phyloP scores from a whole-genome alignment of 2,113 vertebrate species.

The Amphilophus citrinellus region DNA sequence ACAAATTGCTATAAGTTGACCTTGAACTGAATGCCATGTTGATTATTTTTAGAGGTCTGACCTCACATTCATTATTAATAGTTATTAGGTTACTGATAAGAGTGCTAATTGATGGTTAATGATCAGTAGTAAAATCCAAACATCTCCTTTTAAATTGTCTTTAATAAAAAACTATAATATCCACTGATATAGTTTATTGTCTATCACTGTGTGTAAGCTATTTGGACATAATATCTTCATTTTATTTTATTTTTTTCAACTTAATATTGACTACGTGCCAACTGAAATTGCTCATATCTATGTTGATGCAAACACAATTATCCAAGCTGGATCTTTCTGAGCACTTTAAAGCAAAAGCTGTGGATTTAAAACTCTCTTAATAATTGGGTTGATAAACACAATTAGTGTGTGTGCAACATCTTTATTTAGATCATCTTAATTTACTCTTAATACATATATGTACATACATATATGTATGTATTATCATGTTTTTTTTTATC shows the following conservation, averaged over 20 bases:
- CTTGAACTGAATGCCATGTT: neutral
- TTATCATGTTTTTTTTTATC: accelerated
- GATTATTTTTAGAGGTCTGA: constrained; percentile 7
- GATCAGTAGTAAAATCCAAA: neutral
- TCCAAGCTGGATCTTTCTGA: neutral
- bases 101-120: neutral
- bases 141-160: neutral
- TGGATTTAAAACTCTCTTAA: too few relatives aligned
- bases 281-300: neutral
- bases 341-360: neutral
- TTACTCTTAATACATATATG: neutral
- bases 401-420: too few relatives aligned
- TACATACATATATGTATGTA: neutral
- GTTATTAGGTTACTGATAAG: neutral
- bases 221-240: neutral
- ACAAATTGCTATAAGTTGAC: neutral
- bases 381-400: too few relatives aligned
- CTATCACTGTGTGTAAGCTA: neutral
- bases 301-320: neutral
- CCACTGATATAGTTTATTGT: neutral
- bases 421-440: neutral
- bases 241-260: too few relatives aligned
- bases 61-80: neutral
- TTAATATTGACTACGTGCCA: neutral
- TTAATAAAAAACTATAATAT: neutral